These are phyloP conservation scores for Drosophila kepulauana DNA, from an alignment of 1,140 invertebrate species.

Conservation along the genomic window DNA sequence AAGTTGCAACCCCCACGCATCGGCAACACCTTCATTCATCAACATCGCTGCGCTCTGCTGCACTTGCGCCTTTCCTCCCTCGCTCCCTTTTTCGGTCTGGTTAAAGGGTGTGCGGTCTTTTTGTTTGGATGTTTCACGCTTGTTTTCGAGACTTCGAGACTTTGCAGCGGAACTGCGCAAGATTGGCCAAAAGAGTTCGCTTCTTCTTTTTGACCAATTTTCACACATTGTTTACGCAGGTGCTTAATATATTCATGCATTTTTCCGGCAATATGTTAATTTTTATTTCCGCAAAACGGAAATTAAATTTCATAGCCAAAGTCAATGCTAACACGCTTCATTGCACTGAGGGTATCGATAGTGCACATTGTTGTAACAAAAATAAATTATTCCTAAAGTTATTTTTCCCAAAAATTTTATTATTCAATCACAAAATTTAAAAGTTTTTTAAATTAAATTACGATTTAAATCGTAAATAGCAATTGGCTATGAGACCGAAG, in stretches of 20 bases:
- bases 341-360: constrained; percentile 21
- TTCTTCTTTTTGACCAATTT: constrained; percentile 60
- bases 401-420: background rate
- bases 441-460: too few relatives aligned
- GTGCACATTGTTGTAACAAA: background rate
- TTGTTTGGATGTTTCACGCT: constrained; percentile 54
- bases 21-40: constrained; percentile 48
- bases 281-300: constrained; percentile 51
- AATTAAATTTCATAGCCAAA: constrained; percentile 52
- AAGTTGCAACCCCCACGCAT: constrained; percentile 58
- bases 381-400: background rate
- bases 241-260: constrained; percentile 50
- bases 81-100: too few relatives aligned
- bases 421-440: too few relatives aligned
- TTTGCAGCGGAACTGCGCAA: constrained; percentile 71
- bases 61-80: constrained; percentile 17
- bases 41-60: constrained; percentile 53
- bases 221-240: constrained; percentile 68
- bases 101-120: constrained; percentile 39
- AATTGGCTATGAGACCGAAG: too few relatives aligned
- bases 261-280: constrained; percentile 58
- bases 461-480: too few relatives aligned
- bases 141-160: constrained; percentile 41
- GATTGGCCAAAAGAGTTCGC: constrained; percentile 51
- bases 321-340: constrained; percentile 40